phyloP scores from a whole-genome alignment of 1,140 invertebrate species.

The Drosophila varians region DNA sequence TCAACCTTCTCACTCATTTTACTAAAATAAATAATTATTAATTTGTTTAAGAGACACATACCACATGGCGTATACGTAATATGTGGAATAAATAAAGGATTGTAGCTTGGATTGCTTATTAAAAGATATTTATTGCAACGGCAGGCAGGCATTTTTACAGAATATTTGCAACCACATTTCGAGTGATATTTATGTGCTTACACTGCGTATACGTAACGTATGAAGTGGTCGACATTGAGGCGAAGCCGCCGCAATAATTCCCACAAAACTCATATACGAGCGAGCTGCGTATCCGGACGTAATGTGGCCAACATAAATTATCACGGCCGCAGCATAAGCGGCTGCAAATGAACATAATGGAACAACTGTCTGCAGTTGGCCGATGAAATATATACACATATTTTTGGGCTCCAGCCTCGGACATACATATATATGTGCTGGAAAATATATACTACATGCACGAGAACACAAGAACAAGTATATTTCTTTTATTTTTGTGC shows the following conservation, averaged over 20 bases:
- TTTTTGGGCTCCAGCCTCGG: slow-evolving; percentile 7
- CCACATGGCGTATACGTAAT: background rate
- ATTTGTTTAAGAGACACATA: no score
- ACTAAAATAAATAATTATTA: no score
- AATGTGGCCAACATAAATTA: slow-evolving; percentile 63
- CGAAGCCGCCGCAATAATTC: slow-evolving; percentile 35
- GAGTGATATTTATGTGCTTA: slow-evolving; percentile 35
- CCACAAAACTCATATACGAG: slow-evolving; percentile 46
- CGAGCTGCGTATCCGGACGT: slow-evolving; percentile 54
- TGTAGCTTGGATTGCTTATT: background rate
- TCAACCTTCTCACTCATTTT: no score
- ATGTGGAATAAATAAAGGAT: no score
- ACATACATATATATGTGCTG: slow-evolving; percentile 22
- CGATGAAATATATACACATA: slow-evolving; percentile 6
- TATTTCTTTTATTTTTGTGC: slow-evolving; percentile 18
- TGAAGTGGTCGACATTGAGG: slow-evolving; percentile 2
- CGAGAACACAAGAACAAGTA: background rate
- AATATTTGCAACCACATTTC: slow-evolving; percentile 23
- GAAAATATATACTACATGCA: background rate
- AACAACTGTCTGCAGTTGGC: slow-evolving; percentile 47
- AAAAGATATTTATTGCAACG: background rate
- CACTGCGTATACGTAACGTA: slow-evolving; percentile 36
- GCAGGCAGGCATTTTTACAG: no score
- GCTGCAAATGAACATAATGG: slow-evolving; percentile 49
- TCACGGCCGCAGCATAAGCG: slow-evolving; percentile 49